Conservation (phyloP, 2,113 vertebrate species). For the Polyodon spathula region DNA sequence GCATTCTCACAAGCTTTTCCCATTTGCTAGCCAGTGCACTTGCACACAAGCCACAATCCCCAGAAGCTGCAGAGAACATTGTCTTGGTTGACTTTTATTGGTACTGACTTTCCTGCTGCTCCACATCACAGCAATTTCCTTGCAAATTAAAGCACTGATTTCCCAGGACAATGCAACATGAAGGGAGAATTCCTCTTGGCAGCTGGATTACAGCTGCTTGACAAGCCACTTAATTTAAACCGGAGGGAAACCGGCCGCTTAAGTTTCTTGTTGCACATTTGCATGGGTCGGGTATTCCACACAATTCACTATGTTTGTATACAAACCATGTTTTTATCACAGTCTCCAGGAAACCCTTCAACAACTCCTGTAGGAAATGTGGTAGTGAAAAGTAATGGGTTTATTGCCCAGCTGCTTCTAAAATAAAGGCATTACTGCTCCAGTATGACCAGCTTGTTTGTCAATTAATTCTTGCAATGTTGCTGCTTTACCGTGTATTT, state of each 20-base stretch:
- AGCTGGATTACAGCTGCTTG: conserved; percentile 17
- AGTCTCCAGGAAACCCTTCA: too few relatives aligned
- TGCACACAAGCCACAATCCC: conserved; percentile 3
- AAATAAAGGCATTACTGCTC: too few relatives aligned
- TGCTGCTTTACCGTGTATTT: too few relatives aligned
- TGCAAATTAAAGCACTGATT: conserved; percentile 38
- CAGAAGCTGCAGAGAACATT: neutral
- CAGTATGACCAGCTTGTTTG: too few relatives aligned
- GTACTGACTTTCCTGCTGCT: conserved; percentile 43
- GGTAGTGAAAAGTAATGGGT: too few relatives aligned
- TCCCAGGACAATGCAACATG: conserved; percentile 21
- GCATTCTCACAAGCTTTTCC: conserved; percentile 9
- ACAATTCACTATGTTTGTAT: too few relatives aligned
- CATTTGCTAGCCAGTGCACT: conserved; percentile 12
- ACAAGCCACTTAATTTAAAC: neutral
- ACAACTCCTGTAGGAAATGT: too few relatives aligned
- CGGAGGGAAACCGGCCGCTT: neutral
- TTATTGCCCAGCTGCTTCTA: too few relatives aligned
- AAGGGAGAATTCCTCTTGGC: conserved; percentile 14
- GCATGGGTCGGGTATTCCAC: too few relatives aligned
- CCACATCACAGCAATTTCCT: conserved; percentile 42
- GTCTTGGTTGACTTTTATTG: conserved; percentile 35
- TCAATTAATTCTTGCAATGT: too few relatives aligned
- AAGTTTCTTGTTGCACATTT: too few relatives aligned
- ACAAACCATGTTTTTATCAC: too few relatives aligned